phyloP scores from a whole-genome alignment of 2,113 vertebrate species.

The Ochotona princeps region DNA sequence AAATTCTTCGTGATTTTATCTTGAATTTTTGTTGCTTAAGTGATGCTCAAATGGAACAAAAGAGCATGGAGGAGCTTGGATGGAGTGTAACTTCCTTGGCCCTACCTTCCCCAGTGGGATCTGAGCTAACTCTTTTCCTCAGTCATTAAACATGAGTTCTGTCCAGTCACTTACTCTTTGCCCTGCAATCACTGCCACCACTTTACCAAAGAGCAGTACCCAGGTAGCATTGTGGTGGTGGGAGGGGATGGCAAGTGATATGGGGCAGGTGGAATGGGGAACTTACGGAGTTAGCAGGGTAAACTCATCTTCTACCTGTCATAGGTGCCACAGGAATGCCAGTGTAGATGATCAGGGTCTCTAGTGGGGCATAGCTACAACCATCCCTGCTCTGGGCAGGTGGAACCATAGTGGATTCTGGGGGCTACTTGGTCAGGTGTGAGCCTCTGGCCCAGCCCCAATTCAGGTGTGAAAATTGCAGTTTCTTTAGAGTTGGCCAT shows the following conservation, averaged over 20 bases:
- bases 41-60: background rate
- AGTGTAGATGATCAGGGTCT: background rate
- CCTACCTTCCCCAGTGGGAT: background rate
- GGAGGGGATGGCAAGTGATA: background rate
- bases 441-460: background rate
- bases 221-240: background rate
- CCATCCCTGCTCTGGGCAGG: background rate
- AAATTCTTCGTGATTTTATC: conserved; percentile 12
- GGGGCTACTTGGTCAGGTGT: background rate
- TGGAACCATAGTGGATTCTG: background rate
- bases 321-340: background rate
- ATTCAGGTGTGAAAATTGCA: background rate
- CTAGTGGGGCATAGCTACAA: background rate
- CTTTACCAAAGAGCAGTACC: background rate
- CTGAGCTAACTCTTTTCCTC: background rate
- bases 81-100: background rate
- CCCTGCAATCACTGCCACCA: background rate
- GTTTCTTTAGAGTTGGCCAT: background rate
- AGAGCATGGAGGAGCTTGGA: background rate
- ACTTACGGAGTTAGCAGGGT: too few relatives aligned
- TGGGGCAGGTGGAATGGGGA: background rate
- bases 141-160: background rate
- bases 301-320: background rate
- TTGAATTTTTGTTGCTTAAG: background rate
- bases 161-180: background rate